Conservation (phyloP, 1,140 invertebrate species). For the Trinorchestia longiramus region DNA sequence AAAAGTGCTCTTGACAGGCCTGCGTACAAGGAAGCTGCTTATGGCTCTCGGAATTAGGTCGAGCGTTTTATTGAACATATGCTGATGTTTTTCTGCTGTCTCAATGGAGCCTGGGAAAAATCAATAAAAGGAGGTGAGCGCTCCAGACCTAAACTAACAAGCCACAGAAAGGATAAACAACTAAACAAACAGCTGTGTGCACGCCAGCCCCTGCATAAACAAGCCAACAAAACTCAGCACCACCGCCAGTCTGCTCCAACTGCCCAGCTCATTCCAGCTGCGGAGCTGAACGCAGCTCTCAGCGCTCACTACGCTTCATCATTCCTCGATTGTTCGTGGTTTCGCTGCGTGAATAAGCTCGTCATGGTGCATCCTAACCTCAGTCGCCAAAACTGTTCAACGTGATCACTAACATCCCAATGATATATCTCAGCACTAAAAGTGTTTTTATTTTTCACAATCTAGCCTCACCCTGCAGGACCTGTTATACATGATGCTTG, state of each 20-base stretch:
- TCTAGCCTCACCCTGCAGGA: no score
- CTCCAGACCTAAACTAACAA: slow-evolving; percentile 39
- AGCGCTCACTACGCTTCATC: neutral
- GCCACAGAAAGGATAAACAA: slow-evolving; percentile 50
- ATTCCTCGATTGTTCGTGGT: neutral
- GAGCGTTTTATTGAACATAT: slow-evolving; percentile 39
- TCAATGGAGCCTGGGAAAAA: slow-evolving; percentile 38
- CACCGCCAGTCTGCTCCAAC: neutral
- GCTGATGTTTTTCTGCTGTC: neutral
- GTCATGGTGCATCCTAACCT: no score
- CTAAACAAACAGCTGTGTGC: slow-evolving; percentile 41
- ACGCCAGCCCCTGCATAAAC: slow-evolving; percentile 38
- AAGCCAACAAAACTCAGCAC: neutral
- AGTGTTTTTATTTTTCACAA: no score
- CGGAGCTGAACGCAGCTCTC: neutral
- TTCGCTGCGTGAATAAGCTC: neutral
- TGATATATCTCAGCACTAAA: no score
- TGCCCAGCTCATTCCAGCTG: neutral
- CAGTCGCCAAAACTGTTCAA: no score
- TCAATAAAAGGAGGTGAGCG: slow-evolving; percentile 37
- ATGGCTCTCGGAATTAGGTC: neutral
- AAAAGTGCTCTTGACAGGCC: neutral
- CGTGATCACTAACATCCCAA: no score
- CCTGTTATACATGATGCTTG: no score
- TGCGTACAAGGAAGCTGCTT: neutral